These are phyloP conservation scores for Agrochola circellaris DNA, from an alignment of 2,888 invertebrate genomes.

Conservation along the genomic window DNA sequence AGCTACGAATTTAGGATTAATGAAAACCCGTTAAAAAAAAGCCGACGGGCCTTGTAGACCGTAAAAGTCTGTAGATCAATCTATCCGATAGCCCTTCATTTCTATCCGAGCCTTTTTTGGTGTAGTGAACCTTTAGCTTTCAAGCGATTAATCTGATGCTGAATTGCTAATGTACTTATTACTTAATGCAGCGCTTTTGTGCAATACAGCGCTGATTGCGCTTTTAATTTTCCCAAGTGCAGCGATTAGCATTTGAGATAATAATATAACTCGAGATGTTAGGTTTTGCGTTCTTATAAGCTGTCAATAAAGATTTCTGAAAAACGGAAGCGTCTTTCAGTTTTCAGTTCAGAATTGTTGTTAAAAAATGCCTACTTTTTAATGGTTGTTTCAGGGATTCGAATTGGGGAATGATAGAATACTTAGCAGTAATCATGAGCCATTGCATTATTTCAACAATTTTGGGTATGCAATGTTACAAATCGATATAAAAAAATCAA, in stretches of 20 bases:
- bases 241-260: constrained; percentile 18
- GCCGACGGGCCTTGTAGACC: constrained; percentile 35
- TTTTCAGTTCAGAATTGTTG: background rate
- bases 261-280: background rate
- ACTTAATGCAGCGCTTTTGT: background rate
- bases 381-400: background rate
- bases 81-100: constrained; percentile 3
- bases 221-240: constrained; percentile 4
- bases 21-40: constrained; percentile 11
- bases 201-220: constrained; percentile 13
- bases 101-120: background rate
- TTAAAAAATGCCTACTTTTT: background rate
- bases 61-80: constrained; percentile 23
- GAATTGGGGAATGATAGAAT: background rate
- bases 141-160: constrained; percentile 15
- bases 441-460: background rate
- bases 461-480: background rate
- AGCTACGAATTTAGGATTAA: background rate
- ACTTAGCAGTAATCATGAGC: background rate
- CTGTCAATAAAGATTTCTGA: background rate
- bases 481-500: background rate
- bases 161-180: constrained; percentile 18
- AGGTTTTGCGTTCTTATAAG: background rate
- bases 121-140: constrained; percentile 4
- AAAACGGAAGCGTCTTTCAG: background rate